Base-by-base conservation (phyloP, 2,888 invertebrate species). In the Charanyca ferruginea region DNA sequence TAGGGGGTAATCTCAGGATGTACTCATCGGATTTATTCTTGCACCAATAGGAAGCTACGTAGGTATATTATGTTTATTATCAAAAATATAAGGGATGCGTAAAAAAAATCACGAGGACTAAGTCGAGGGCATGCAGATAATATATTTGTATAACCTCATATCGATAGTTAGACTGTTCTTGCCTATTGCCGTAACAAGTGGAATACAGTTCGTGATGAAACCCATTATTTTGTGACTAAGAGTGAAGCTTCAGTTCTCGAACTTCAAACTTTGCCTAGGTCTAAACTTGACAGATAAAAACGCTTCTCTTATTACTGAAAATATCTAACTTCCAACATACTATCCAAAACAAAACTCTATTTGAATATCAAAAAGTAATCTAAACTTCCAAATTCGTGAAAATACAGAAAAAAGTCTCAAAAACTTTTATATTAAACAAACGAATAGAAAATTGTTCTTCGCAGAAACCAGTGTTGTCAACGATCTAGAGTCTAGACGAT, bases 311-410 rank as follows among this genome's bases (percentile, higher is more conserved):
- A 28, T 28, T 44, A 32, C 13, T 13, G 18, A 38, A 45, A 65
- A 67, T 42, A 20, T 11, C 25, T 45, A 44, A 22, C 44, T 42
- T 11, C 18, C 44, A 74, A 57, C 53, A 32, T 45, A 42, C 23
- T 69, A 61, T 53, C 57, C 64, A 58, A 58, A 70, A 59, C 51
- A 48, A 63, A 60, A 76, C 45, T 63, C 35, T 42, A 67, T 42
- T 66, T 57, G 57, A 66, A 71, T 75, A 63, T 72, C 62, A 63
- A 66, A 75, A 71, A 76, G 66, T 58, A 71, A 75, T 75, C 60
- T 71, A 60, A 75, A 77, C 72, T 75, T 63, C 47, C 28, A 71
- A 76, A 71, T 75, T 45, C 45, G 55, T 35, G 45, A 65, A 73
- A 69, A 58, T 59, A 60, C 53, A 2, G 20, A 42, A 18, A 18